Conservation (phyloP, 2,888 invertebrate genomes). For the Ophion slaviceki region DNA sequence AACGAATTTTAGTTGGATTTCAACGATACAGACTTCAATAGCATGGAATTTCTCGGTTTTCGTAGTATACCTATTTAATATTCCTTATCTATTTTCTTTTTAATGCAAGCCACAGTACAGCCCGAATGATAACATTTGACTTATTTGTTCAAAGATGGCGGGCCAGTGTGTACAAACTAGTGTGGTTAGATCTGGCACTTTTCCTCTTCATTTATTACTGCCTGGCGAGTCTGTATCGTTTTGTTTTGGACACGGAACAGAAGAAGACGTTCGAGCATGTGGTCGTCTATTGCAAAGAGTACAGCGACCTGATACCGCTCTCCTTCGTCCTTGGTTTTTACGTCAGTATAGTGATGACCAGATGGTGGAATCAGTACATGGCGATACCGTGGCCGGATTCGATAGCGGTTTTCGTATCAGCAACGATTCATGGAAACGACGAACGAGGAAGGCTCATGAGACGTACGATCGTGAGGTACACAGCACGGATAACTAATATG, state of each 20-base stretch:
- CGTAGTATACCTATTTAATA: not conserved
- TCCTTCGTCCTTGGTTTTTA: slow-evolving; percentile 98
- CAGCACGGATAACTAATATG: not conserved
- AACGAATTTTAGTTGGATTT: too few relatives aligned
- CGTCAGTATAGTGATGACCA: slow-evolving; percentile 95
- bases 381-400: slow-evolving; percentile 87
- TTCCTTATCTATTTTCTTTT: not conserved
- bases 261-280: slow-evolving; percentile 93
- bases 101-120: not conserved
- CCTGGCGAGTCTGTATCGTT: slow-evolving; percentile 91
- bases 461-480: slow-evolving; percentile 84
- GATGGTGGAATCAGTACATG: slow-evolving; percentile 90
- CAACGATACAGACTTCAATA: too few relatives aligned
- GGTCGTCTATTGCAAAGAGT: slow-evolving; percentile 93
- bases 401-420: slow-evolving; percentile 85
- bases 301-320: slow-evolving; percentile 94
- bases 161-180: slow-evolving; percentile 97
- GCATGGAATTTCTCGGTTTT: too few relatives aligned
- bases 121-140: slow-evolving; percentile 13
- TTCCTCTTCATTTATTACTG: slow-evolving; percentile 92
- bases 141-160: slow-evolving; percentile 90
- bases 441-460: slow-evolving; percentile 85
- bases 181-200: slow-evolving; percentile 94
- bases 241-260: slow-evolving; percentile 87
- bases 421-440: slow-evolving; percentile 86